phyloP scores from a whole-genome alignment of 2,888 invertebrate species.

The Rhaphigaster nebulosa region DNA sequence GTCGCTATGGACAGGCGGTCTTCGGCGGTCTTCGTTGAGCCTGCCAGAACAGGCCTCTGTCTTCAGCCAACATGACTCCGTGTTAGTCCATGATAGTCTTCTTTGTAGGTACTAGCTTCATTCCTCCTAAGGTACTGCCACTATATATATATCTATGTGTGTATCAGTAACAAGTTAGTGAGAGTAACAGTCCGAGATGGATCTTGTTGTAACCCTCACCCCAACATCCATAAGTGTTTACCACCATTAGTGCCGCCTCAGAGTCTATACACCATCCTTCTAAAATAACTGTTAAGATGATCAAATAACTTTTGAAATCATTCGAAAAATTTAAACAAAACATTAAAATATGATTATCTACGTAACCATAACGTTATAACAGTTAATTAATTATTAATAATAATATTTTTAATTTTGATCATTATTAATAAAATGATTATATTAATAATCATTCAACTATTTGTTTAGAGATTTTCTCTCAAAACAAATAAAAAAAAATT shows the following conservation, averaged over 20 bases:
- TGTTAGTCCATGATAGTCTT: conserved; percentile 67
- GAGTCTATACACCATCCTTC: not conserved
- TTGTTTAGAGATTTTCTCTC: no score
- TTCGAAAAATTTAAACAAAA: not conserved
- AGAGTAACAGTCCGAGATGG: not conserved
- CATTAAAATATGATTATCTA: no score
- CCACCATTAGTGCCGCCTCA: not conserved
- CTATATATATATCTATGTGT: not conserved
- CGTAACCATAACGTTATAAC: no score
- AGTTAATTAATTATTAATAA: no score
- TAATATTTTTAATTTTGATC: no score
- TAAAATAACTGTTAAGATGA: not conserved
- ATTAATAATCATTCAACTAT: no score
- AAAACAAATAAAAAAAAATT: no score
- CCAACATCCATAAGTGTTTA: conserved; percentile 24
- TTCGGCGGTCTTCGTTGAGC: not conserved
- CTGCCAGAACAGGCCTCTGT: conserved; percentile 1
- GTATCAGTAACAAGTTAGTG: not conserved
- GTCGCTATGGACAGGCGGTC: conserved; percentile 10
- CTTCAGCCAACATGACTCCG: conserved; percentile 20
- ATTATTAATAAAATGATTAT: no score
- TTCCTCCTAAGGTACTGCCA: conserved; percentile 65
- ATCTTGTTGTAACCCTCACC: not conserved
- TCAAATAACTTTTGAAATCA: not conserved
- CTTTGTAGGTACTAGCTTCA: conserved; percentile 66